Conservation (phyloP, 2,888 invertebrate species). For the Ceratothoa steindachneri region DNA sequence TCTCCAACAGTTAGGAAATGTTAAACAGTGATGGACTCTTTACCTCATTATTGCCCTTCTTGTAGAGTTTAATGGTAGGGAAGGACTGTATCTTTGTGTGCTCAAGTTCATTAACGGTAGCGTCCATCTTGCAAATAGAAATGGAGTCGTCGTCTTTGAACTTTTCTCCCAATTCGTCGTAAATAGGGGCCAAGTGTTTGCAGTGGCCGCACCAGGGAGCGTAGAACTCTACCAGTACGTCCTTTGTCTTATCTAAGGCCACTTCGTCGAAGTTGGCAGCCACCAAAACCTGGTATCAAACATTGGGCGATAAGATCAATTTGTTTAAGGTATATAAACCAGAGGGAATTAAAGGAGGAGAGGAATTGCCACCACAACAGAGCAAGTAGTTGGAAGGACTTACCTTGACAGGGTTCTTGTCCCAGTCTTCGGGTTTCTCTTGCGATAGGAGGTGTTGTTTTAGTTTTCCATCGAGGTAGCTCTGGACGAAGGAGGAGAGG, state of each 20-base stretch:
- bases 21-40: background rate
- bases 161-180: slow-evolving; percentile 91
- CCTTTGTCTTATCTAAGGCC: slow-evolving; percentile 77
- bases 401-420: slow-evolving; percentile 83
- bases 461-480: slow-evolving; percentile 84
- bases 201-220: slow-evolving; percentile 84
- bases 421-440: slow-evolving; percentile 94
- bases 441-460: slow-evolving; percentile 93
- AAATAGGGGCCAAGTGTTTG: slow-evolving; percentile 94
- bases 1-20: no score
- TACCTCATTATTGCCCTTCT: slow-evolving; percentile 79
- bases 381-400: no score
- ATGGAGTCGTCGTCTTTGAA: slow-evolving; percentile 73
- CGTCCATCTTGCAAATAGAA: slow-evolving; percentile 97
- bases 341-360: no score
- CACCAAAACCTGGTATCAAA: slow-evolving; percentile 66
- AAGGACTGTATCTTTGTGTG: slow-evolving; percentile 90
- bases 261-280: slow-evolving; percentile 93
- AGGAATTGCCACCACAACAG: no score
- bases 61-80: slow-evolving; percentile 91
- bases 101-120: slow-evolving; percentile 95
- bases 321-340: no score
- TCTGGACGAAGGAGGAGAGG: slow-evolving; percentile 73
- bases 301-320: no score
- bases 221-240: slow-evolving; percentile 97